phyloP scores from a whole-genome alignment of 2,113 vertebrate species.

The Sinocyclocheilus rhinocerous region DNA sequence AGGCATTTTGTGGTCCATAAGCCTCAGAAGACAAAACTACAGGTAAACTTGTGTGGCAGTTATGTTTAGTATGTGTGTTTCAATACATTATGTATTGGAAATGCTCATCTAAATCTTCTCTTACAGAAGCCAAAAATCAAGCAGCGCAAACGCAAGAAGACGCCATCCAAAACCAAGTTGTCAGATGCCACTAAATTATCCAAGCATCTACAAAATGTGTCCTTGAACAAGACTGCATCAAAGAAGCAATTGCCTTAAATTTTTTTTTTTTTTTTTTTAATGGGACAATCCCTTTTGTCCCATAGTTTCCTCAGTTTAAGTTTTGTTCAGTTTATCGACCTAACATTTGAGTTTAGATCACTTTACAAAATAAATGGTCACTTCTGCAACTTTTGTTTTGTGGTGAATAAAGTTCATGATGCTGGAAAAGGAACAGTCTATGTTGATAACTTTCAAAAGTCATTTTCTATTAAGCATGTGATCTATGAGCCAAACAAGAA shows the following conservation, averaged over 20 bases:
- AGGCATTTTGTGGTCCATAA: slow-evolving; percentile 84
- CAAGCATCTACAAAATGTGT: slow-evolving; percentile 57
- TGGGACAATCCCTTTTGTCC: background rate
- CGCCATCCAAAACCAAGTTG: slow-evolving; percentile 61
- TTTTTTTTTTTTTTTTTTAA: background rate
- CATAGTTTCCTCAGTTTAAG: background rate
- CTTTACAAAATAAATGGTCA: slow-evolving; percentile 19
- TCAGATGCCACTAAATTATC: slow-evolving; percentile 58
- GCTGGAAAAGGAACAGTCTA: background rate
- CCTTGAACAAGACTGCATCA: slow-evolving; percentile 47
- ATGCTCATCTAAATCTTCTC: background rate
- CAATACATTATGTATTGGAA: background rate
- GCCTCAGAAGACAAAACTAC: slow-evolving; percentile 82
- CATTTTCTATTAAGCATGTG: too few species aligned
- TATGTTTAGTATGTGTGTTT: background rate
- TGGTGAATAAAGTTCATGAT: background rate
- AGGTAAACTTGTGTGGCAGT: slow-evolving; percentile 57
- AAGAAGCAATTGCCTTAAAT: slow-evolving; percentile 38
- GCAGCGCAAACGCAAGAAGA: slow-evolving; percentile 69
- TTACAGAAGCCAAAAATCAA: slow-evolving; percentile 71
- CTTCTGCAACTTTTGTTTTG: background rate
- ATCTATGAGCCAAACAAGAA: too few species aligned
- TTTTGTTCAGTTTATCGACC: background rate
- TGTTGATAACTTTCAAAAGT: background rate
- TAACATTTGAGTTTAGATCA: background rate